A percentile compares a stretch with the other conserved stretches of the same genome.
Evolutionary conservation across 2,113 vertebrate genomes (phyloP).

Genomic region (Eidolon helvum): DNA sequence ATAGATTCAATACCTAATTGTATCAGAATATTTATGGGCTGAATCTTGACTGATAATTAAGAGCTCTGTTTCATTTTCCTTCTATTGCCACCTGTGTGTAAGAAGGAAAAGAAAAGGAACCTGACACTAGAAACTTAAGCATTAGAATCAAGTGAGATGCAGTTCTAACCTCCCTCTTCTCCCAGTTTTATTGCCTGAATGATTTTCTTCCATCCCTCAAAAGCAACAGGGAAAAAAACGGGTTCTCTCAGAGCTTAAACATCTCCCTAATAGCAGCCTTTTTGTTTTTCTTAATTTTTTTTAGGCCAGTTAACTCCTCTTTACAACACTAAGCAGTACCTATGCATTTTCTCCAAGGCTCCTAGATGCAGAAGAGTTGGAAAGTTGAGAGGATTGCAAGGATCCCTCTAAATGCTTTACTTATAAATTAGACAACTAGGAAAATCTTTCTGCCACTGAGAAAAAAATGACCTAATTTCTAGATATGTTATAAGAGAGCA

Average conservation of each 20-base stretch:
- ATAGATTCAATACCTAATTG: background rate
- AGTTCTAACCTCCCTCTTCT: too few species aligned
- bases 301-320: background rate
- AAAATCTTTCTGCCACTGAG: background rate
- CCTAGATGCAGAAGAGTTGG: background rate
- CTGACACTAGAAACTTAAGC: background rate
- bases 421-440: background rate
- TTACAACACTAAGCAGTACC: background rate
- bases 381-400: background rate
- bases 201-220: background rate
- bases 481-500: background rate
- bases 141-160: background rate
- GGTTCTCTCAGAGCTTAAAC: background rate
- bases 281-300: background rate
- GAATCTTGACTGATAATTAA: background rate
- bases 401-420: background rate
- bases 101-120: background rate
- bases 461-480: background rate
- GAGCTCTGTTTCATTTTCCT: constrained; percentile 13
- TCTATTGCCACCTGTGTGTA: background rate
- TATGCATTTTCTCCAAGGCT: background rate
- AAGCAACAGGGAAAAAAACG: background rate
- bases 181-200: background rate
- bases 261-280: background rate
- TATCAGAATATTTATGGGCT: background rate